These are phyloP conservation scores for Sapayoa aenigma DNA, from an alignment of 2,113 vertebrate genomes.

Conservation along the genomic window DNA sequence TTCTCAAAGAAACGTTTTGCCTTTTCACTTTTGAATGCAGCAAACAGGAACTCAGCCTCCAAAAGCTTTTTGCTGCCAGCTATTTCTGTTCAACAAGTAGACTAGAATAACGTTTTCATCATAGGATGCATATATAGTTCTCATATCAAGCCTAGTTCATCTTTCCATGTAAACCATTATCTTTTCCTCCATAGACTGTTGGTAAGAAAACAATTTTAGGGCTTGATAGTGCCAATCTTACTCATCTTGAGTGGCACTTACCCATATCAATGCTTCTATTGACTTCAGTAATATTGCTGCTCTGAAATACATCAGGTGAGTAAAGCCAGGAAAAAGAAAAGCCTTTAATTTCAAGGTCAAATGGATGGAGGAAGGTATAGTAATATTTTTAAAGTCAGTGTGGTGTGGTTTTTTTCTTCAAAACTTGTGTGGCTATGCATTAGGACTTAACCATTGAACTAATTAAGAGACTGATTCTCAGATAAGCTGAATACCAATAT, in stretches of 20 bases:
- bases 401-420: background rate
- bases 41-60: background rate
- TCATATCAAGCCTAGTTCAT: background rate
- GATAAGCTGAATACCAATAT: background rate
- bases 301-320: background rate
- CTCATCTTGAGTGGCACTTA: constrained; percentile 23
- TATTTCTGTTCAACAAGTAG: background rate
- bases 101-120: constrained; percentile 4
- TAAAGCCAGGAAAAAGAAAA: background rate
- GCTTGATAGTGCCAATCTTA: constrained; percentile 24
- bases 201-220: constrained; percentile 33
- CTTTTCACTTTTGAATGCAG: background rate
- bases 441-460: background rate
- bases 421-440: background rate
- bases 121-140: background rate
- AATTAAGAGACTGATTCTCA: background rate
- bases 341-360: constrained; percentile 42
- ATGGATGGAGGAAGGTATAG: background rate
- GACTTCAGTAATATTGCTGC: background rate
- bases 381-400: background rate
- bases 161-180: background rate
- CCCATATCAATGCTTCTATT: background rate
- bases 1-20: background rate
- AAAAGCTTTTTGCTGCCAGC: background rate
- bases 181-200: background rate